Base-by-base conservation (phyloP, 2,888 invertebrate species). In the Fragum whitleyi region DNA sequence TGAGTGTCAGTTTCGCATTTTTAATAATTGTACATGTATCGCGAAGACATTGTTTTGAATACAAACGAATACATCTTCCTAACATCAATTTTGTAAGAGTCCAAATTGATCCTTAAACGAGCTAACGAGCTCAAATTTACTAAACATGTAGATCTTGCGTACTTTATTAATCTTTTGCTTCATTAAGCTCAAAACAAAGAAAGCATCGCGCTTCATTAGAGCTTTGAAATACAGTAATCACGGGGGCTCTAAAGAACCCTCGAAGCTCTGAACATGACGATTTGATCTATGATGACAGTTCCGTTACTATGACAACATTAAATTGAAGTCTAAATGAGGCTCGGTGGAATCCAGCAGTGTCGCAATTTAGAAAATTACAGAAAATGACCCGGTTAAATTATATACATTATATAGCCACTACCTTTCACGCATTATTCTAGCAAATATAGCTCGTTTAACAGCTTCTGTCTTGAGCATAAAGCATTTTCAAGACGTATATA, bases 361-460 rank as follows among this genome's bases (percentile, higher is more conserved):
- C 65, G 42, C 39, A 21, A 42, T 65, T 65, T 42, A 21, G 65
- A 65, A 65, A 65, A 65, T 65, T 39, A 65, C 42, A 65, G 36
- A 65, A 65, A 65, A 39, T 65, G 23, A 26, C 65, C 23, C n/a
- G 11, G 65, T 65, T 19, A 39, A 65, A 65, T 65, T 39, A 65
- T 42, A 65, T 65, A 65, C 42, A 65, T 42, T 65, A 65, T 65
- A 21, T 42, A 65, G 65, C 26, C 14, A 47, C 19, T n/a, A 57
- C 9, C 57, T n/a, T 57, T 23, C 47, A 16, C n/a, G 6, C 14
- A 14, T 6, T 39, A 39, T 39, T 9, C n/a, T n/a, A n/a, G n/a
- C n/a, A n/a, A n/a, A n/a, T n/a, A n/a, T n/a, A n/a, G n/a, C n/a
- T n/a, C n/a, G n/a, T n/a, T n/a, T n/a, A n/a, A n/a, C n/a, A n/a